Conservation (phyloP, 2,888 invertebrate genomes). For the Acrobasis repandana region DNA sequence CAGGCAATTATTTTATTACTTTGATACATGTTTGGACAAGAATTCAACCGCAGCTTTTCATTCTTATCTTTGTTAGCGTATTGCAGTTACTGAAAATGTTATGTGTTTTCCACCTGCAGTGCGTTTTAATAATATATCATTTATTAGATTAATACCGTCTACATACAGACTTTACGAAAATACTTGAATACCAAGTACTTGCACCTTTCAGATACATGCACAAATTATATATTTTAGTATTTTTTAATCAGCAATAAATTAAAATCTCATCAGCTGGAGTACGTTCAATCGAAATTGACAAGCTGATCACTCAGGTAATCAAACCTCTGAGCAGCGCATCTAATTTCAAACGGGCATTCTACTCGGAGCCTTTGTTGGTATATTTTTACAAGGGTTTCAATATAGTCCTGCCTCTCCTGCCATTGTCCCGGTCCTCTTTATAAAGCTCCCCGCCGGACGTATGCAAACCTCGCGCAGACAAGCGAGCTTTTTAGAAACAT, state of each 20-base stretch:
- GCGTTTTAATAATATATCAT: too few relatives aligned
- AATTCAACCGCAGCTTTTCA: too few relatives aligned
- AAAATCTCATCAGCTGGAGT: neutral
- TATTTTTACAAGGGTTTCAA: constrained; percentile 62
- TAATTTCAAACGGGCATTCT: constrained; percentile 49
- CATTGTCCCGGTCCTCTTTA: constrained; percentile 63
- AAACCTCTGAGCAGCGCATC: constrained; percentile 38
- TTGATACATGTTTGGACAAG: too few relatives aligned
- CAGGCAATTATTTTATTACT: too few relatives aligned
- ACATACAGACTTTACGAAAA: too few relatives aligned
- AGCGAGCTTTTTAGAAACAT: constrained; percentile 3
- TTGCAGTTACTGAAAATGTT: too few relatives aligned
- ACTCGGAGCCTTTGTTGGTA: constrained; percentile 59
- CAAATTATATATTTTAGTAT: too few relatives aligned
- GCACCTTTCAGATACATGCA: too few relatives aligned
- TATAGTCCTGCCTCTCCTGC: constrained; percentile 48
- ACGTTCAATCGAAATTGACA: neutral
- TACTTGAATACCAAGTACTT: too few relatives aligned
- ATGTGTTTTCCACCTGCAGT: too few relatives aligned
- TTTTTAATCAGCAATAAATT: neutral
- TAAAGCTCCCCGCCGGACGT: constrained; percentile 37
- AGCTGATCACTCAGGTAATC: constrained; percentile 21
- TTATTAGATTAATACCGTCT: too few relatives aligned
- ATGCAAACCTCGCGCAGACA: constrained; percentile 28
- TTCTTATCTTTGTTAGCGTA: too few relatives aligned